Base-by-base conservation (phyloP, 2,797 vertebrate genomes). In the Mus spretus region DNA sequence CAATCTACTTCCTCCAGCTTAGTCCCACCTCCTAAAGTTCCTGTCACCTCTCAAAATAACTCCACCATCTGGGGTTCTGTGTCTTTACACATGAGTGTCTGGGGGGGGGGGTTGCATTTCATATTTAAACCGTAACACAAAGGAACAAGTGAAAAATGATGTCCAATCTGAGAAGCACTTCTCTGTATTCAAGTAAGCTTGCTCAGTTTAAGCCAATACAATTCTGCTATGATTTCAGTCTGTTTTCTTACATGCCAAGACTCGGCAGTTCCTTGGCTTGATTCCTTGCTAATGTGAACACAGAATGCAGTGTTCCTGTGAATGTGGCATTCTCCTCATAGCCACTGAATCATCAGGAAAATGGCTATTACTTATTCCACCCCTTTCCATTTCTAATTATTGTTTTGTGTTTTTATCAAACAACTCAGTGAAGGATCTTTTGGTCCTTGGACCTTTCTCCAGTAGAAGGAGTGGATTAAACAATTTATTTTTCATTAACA, bases 381-480 rank as follows among this genome's bases (percentile, higher is more conserved):
- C 40, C 19, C 10, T 90, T 90, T 61, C 61, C 44, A 93, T 84
- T 91, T 55, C 80, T 72, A 90, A 59, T 93, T 87, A 82, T 72
- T 70, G 44, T 53, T 95, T 92, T 92, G 26, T 92, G 55, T 81
- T 95, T 93, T 67, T 92, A 86, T 95, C 83, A 89, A 53, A 95
- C 80, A 40, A 77, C 79, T 89, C 77, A n/a, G 63, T 88, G 78
- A 89, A 89, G 72, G 84, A 77, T 28, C 26, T 37, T 15, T 94
- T 63, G 61, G 89, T 88, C 78, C 55, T 93, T 82, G 77, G 93
- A 40, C 37, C 31, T 40, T 74, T 95, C 70, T 95, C 65, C 44
- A 24, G 0, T 14, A 15, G 65, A 84, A 96, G 61, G 22, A 96
- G 59, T 94, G 81, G 88, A 93, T 92, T 10, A 80, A 93, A 37